Evolutionary conservation across 2,113 vertebrate genomes (phyloP).

Genomic region (Lepus timidus): DNA sequence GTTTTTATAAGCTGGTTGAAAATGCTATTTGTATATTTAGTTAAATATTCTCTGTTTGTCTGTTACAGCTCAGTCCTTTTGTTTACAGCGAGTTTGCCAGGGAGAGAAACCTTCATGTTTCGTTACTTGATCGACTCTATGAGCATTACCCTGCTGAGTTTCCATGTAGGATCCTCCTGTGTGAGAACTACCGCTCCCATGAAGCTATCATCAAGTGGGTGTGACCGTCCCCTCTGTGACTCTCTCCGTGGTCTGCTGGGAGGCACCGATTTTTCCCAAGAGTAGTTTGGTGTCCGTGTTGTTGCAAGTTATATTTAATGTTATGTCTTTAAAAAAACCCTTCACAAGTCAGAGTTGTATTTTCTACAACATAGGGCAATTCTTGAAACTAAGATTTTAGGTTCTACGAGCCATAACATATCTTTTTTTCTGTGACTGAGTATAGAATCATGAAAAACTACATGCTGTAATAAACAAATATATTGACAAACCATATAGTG

Average conservation of each 20-base stretch:
- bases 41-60: constrained; percentile 86
- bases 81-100: constrained; percentile 99
- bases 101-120: constrained; percentile 98
- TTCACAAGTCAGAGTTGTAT: constrained; percentile 29
- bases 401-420: neutral
- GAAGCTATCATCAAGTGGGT: constrained; percentile 99
- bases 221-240: constrained; percentile 87
- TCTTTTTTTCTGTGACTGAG: constrained; percentile 20
- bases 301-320: constrained; percentile 2
- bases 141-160: constrained; percentile 98
- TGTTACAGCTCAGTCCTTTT: constrained; percentile 98
- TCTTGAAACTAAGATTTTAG: neutral
- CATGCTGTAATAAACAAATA: neutral
- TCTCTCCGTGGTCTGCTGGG: constrained; percentile 61
- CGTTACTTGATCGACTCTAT: constrained; percentile 97
- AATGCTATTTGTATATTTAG: constrained; percentile 70
- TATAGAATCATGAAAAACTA: constrained; percentile 23
- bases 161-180: constrained; percentile 98
- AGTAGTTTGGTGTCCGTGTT: neutral
- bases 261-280: constrained; percentile 8
- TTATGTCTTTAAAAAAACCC: constrained; percentile 50
- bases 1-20: constrained; percentile 90
- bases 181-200: constrained; percentile 99
- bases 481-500: neutral
- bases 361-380: constrained; percentile 40